phyloP scores from a whole-genome alignment of 2,797 vertebrate species.

The Anguilla marmorata region DNA sequence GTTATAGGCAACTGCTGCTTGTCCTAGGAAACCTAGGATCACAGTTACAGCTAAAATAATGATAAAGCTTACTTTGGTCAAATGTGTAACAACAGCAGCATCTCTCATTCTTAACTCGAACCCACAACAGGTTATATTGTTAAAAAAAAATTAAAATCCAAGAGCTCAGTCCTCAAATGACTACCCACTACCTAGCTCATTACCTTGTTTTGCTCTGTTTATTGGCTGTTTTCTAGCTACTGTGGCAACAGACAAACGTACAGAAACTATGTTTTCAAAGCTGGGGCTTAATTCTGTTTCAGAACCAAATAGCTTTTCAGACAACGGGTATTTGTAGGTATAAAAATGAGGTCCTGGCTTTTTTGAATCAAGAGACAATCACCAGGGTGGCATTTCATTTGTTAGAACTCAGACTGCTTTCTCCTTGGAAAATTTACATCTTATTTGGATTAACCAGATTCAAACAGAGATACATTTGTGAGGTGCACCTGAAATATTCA shows the following conservation, averaged over 20 bases:
- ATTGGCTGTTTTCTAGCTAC: neutral
- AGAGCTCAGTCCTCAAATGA: neutral
- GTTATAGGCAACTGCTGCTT: neutral
- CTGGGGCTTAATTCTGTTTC: neutral
- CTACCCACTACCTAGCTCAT: neutral
- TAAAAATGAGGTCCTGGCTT: neutral
- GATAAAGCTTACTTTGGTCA: neutral
- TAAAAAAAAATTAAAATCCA: neutral
- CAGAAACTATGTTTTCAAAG: neutral
- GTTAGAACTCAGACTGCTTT: constrained; percentile 15
- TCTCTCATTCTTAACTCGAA: neutral
- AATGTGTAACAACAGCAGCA: neutral
- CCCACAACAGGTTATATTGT: neutral
- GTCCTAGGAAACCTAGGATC: neutral
- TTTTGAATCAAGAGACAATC: neutral
- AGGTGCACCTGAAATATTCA: neutral
- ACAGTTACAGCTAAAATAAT: neutral
- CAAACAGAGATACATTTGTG: constrained; percentile 1
- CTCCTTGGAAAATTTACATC: neutral
- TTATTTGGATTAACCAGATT: neutral
- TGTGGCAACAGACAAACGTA: neutral
- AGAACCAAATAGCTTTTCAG: neutral
- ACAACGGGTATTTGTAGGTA: neutral
- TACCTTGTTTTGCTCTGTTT: neutral
- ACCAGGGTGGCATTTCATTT: constrained; percentile 26